Base-by-base conservation (phyloP, 2,797 vertebrate species). In the Syngnathus rostellatus region DNA sequence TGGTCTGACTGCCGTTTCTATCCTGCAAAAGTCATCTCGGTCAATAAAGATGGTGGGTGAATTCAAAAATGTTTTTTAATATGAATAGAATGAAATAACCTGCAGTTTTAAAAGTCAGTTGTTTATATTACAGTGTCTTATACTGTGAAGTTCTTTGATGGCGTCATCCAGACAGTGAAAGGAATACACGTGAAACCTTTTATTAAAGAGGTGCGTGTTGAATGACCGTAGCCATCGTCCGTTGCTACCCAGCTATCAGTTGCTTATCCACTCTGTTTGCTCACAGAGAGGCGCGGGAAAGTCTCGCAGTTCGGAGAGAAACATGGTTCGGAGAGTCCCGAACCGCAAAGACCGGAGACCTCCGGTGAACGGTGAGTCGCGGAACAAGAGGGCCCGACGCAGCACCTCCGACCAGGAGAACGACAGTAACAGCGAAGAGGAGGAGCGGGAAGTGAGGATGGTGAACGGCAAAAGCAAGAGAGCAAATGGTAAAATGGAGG, bases 1-100 rank as follows among this genome's bases (percentile, higher is more conserved):
- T 98, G 95, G 95, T 95, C 94, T 51, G 95, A 98, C 83, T 98
- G 95, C 86, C 94, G 94, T 74, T 97, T 96, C 86, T 97, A 98
- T 76, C 94, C 95, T 41, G 95, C 95, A 78, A 97, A 92, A 86
- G 94, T 98, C 72, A 92, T 94, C 84, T 89, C 94, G 1, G 91
- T 97, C 79, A 95, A 97, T 85, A 96, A 93, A 89, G 94, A 98
- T 90, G 94, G 95, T 97, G 89, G 23, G 89, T 84, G 63, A 64
- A 21, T 40, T 41, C n/a, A 40, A 41, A 43, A 14, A 39, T 12
- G 14, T 31, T 31, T 31, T 31, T 31, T 31, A 1, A 46, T 5
- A 46, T 50, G 21, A 31, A 50, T 10, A 21, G 55, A 4, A 59
- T 45, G n/a, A 38, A 25, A 46, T 55, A 3, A 23, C 55, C 39